A percentile compares a stretch with the other conserved stretches of the same genome.
phyloP scores from a whole-genome alignment of 2,113 vertebrate species.

The Poecilia latipinna region DNA sequence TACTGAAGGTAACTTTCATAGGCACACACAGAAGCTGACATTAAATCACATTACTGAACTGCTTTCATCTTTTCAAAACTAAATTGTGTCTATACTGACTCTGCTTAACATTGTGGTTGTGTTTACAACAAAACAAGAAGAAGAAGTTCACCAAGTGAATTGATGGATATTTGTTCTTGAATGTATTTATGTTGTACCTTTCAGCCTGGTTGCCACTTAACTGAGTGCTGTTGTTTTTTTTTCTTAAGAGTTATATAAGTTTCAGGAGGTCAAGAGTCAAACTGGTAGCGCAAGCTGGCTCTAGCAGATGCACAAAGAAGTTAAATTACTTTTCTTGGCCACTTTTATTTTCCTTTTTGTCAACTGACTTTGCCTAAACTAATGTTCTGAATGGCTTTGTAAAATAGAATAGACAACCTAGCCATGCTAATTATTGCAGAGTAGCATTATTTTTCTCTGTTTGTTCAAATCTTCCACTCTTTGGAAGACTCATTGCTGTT shows the following conservation, averaged over 20 bases:
- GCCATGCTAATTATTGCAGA: background rate
- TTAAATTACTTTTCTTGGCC: background rate
- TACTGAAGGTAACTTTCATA: constrained; percentile 5
- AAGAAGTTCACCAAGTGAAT: constrained; percentile 1
- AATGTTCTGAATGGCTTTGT: background rate
- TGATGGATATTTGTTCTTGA: background rate
- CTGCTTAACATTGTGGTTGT: constrained; percentile 2
- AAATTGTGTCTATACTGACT: constrained; percentile 14
- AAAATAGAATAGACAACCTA: background rate
- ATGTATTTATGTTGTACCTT: constrained; percentile 1
- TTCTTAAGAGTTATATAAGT: background rate
- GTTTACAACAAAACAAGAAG: background rate
- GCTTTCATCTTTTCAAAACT: constrained; percentile 7
- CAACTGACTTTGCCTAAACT: background rate
- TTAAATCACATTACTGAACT: background rate
- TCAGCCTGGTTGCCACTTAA: background rate
- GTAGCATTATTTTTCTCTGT: background rate
- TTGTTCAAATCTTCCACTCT: background rate
- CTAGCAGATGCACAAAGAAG: background rate
- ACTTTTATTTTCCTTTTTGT: background rate
- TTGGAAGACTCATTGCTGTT: too few species aligned
- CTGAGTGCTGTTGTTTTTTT: background rate
- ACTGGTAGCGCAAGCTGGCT: background rate
- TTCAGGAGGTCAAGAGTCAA: background rate
- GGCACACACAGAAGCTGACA: background rate